A percentile compares a stretch with the other conserved stretches of the same genome.
These are phyloP conservation scores for Pachyseris speciosa DNA, from an alignment of 64 coral and sea anemone species.

Conservation along the genomic window DNA sequence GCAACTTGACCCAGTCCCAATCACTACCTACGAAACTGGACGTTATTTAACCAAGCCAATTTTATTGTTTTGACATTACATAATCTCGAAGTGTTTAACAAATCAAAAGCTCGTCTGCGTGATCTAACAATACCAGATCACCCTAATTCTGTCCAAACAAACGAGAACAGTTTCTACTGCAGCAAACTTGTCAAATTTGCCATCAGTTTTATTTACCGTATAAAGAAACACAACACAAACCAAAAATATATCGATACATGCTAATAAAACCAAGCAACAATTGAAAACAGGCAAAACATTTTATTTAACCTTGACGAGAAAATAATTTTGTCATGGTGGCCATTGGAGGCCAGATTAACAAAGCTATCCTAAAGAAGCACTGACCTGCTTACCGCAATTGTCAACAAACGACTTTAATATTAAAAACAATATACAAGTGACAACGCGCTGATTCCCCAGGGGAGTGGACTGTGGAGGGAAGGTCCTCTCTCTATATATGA, in stretches of 20 bases:
- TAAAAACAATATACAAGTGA: conserved; percentile 47
- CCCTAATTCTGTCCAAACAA: not conserved
- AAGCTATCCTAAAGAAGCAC: not conserved
- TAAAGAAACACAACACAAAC: not conserved
- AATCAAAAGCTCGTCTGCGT: not conserved
- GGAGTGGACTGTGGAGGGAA: not conserved
- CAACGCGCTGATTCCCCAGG: not conserved
- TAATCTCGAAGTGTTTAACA: not conserved
- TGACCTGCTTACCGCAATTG: not conserved
- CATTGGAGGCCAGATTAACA: not conserved
- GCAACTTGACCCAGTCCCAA: too few species aligned
- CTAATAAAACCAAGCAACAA: not conserved
- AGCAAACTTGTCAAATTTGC: not conserved
- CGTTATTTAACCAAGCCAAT: not conserved
- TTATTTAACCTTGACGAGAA: not conserved
- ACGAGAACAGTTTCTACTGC: not conserved
- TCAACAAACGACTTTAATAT: conserved; percentile 4
- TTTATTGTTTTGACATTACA: not conserved
- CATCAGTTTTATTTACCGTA: not conserved
- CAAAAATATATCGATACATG: conserved; percentile 1
- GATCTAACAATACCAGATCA: not conserved
- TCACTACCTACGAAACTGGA: not conserved
- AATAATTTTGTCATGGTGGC: not conserved
- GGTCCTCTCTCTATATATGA: not conserved
- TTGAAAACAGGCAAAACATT: conserved; percentile 4